Percentiles rank a stretch among this genome's conserved stretches.
These are phyloP conservation scores for Cheirogaleus major DNA, from an alignment of 2,797 vertebrate species.

Conservation along the genomic window DNA sequence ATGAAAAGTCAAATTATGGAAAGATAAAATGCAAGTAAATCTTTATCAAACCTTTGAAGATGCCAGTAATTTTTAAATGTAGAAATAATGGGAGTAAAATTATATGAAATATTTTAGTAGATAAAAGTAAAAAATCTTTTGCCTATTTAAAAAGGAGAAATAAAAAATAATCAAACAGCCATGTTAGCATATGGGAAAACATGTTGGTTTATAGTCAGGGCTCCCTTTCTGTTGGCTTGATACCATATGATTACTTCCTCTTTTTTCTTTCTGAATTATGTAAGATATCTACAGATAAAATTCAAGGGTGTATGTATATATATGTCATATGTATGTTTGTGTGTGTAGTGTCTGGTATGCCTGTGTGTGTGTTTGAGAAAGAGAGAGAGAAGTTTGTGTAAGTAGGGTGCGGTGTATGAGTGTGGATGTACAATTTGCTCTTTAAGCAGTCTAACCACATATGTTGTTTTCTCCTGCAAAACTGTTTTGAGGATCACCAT, in stretches of 20 bases:
- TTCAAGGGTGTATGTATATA: background rate
- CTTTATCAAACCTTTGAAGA: background rate
- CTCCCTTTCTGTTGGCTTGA: background rate
- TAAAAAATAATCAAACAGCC: background rate
- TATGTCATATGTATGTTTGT: background rate
- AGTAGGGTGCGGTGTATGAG: background rate
- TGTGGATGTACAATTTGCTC: background rate
- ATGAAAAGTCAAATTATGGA: background rate
- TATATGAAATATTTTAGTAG: background rate
- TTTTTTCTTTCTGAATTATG: background rate
- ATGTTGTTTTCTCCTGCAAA: background rate
- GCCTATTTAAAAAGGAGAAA: background rate
- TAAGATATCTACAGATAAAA: background rate
- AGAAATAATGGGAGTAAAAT: background rate
- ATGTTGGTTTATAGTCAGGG: background rate
- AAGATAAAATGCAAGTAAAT: background rate
- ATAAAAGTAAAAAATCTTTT: background rate
- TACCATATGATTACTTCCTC: background rate
- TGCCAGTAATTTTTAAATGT: background rate
- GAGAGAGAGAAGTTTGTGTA: background rate
- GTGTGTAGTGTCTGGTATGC: background rate
- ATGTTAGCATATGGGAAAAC: background rate
- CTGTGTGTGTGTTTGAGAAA: background rate
- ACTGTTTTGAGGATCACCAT: background rate
- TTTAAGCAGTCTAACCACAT: background rate